Evolutionary conservation across 2,888 invertebrate species (phyloP).

Genomic region (Andrena minutula): DNA sequence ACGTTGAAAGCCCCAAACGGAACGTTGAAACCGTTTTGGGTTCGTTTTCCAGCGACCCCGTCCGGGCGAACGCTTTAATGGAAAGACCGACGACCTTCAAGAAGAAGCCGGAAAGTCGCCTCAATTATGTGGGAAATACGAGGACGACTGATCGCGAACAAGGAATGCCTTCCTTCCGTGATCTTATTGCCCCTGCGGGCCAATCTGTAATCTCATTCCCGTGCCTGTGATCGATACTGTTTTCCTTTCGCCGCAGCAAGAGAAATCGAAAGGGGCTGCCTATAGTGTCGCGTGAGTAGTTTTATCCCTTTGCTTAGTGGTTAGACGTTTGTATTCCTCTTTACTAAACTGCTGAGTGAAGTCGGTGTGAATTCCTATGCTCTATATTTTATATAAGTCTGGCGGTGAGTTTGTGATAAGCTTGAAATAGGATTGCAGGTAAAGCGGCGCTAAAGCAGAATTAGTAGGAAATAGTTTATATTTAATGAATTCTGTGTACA

Average conservation of each 20-base stretch:
- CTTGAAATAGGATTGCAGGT: no score
- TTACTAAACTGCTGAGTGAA: background rate
- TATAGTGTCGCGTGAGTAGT: background rate
- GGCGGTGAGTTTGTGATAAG: no score
- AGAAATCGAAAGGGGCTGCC: background rate
- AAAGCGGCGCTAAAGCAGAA: no score
- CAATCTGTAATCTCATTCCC: conserved; percentile 23
- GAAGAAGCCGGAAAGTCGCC: conserved; percentile 17
- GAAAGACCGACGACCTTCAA: conserved; percentile 5
- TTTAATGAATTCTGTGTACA: background rate
- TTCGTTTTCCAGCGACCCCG: conserved; percentile 16
- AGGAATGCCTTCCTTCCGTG: conserved; percentile 13
- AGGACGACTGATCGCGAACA: conserved; percentile 7
- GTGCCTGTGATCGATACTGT: conserved; percentile 19
- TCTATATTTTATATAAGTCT: no score
- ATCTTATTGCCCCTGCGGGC: conserved; percentile 11
- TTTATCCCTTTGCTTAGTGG: background rate
- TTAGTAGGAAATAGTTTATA: no score
- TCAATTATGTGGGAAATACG: conserved; percentile 41
- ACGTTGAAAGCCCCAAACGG: conserved; percentile 43
- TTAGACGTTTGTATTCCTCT: background rate
- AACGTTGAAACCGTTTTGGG: conserved; percentile 47
- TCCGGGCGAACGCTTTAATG: conserved; percentile 49
- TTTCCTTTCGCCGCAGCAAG: background rate
- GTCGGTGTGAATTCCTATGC: no score